Evolutionary conservation across 1,140 invertebrate genomes (phyloP).

Genomic region (Drosophila repletoides): DNA sequence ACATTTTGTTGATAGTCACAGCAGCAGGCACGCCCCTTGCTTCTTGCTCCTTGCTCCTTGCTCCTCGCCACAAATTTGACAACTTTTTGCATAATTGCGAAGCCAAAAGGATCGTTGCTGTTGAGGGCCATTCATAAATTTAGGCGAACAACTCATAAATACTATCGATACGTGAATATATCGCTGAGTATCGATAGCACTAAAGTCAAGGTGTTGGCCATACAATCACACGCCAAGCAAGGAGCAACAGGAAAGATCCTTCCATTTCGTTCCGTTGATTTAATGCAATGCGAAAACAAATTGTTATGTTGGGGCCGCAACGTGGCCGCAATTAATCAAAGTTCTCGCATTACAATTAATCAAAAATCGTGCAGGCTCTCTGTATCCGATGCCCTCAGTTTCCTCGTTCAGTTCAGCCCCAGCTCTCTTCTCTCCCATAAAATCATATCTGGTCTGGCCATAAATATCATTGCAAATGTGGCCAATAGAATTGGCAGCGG

Average conservation of each 20-base stretch:
- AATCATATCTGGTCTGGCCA: too few relatives aligned
- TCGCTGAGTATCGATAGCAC: slow-evolving; percentile 20
- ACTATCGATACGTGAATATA: slow-evolving; percentile 35
- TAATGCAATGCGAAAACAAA: slow-evolving; percentile 79
- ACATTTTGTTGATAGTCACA: slow-evolving; percentile 70
- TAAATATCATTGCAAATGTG: slow-evolving; percentile 55
- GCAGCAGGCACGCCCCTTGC: slow-evolving; percentile 34
- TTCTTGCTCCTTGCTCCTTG: neutral
- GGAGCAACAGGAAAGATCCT: neutral
- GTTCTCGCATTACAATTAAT: slow-evolving; percentile 77
- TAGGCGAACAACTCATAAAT: slow-evolving; percentile 54
- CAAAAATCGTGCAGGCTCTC: slow-evolving; percentile 47
- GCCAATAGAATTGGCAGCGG: slow-evolving; percentile 66
- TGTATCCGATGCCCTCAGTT: neutral
- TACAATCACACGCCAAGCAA: slow-evolving; percentile 57
- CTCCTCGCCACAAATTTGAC: slow-evolving; percentile 55
- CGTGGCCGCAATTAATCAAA: slow-evolving; percentile 74
- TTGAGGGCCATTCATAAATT: slow-evolving; percentile 70
- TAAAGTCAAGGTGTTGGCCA: slow-evolving; percentile 59
- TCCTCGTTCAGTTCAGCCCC: too few relatives aligned
- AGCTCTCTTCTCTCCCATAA: slow-evolving; percentile 8
- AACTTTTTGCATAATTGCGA: slow-evolving; percentile 75
- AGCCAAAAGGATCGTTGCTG: neutral
- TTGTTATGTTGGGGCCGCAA: slow-evolving; percentile 66
- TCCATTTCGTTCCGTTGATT: slow-evolving; percentile 37